Evolutionary conservation across 2,888 invertebrate genomes (phyloP).

Genomic region (Leucophora obtusa): DNA sequence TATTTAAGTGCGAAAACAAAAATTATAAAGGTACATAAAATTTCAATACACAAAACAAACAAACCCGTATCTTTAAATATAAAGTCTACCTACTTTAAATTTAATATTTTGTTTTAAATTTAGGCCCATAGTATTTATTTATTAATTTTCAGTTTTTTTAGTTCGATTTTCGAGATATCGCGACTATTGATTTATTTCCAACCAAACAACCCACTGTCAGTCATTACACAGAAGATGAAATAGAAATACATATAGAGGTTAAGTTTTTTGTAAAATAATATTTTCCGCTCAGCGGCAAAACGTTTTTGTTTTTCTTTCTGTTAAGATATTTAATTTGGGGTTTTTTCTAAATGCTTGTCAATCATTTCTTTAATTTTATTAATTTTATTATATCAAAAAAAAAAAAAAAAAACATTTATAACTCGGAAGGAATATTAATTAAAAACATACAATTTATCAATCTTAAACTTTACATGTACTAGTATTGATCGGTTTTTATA

Average conservation of each 20-base stretch:
- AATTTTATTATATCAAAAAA: constrained; percentile 26
- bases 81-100: too few relatives aligned
- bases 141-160: too few relatives aligned
- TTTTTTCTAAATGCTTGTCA: constrained; percentile 58
- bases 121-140: too few relatives aligned
- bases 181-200: too few relatives aligned
- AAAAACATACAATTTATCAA: constrained; percentile 41
- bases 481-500: constrained; percentile 16
- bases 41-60: too few relatives aligned
- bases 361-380: constrained; percentile 42
- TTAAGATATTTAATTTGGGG: constrained; percentile 36
- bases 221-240: not conserved
- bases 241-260: not conserved
- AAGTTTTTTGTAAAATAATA: not conserved
- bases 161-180: too few relatives aligned
- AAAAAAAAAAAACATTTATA: constrained; percentile 23
- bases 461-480: constrained; percentile 26
- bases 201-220: constrained; percentile 13
- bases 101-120: too few relatives aligned
- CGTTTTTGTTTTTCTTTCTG: not conserved
- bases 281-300: constrained; percentile 21
- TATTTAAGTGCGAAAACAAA: too few relatives aligned
- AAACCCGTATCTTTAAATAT: too few relatives aligned
- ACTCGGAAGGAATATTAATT: constrained; percentile 39
- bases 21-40: too few relatives aligned